Percentiles rank a stretch among this genome's conserved stretches.
Evolutionary conservation across 30 jellyfish, hydroid and myxozoan species (phyloP).

Genomic region (Morbakka virulenta): DNA sequence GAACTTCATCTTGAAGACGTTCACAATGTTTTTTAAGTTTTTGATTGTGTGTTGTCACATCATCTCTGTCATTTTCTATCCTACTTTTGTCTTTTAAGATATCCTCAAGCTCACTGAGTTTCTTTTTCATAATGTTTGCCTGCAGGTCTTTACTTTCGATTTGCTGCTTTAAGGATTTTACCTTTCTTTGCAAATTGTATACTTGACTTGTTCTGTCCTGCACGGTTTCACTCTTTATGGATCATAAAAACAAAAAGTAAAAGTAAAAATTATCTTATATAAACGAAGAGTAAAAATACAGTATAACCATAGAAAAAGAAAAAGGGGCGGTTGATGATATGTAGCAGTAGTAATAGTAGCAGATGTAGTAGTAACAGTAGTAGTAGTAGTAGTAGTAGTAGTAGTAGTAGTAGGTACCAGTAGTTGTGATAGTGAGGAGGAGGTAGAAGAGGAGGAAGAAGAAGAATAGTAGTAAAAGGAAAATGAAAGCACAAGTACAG

Average conservation of each 20-base stretch:
- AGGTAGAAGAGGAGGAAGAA: too few species aligned
- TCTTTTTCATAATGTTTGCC: conserved; percentile 47
- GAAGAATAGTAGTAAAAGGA: too few species aligned
- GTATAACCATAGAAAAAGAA: background rate
- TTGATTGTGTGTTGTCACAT: conserved; percentile 24
- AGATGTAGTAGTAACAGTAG: too few species aligned
- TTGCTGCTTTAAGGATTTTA: conserved; percentile 58
- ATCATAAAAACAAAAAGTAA: background rate
- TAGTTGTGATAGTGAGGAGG: too few species aligned
- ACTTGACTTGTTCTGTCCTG: conserved; percentile 62
- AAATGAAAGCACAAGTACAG: too few species aligned
- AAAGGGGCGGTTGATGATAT: background rate
- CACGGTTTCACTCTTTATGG: conserved; percentile 36
- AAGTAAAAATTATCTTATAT: too few species aligned
- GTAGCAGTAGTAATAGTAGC: too few species aligned
- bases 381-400: too few species aligned
- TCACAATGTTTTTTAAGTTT: conserved; percentile 65
- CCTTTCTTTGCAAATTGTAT: conserved; percentile 56
- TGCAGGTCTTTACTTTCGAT: conserved; percentile 69
- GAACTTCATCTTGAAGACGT: conserved; percentile 47
- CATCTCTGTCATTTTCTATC: conserved; percentile 63
- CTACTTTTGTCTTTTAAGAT: conserved; percentile 58
- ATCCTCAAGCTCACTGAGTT: conserved; percentile 49
- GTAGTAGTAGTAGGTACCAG: too few species aligned
- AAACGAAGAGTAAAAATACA: too few species aligned